Conservation (phyloP, 1,140 invertebrate genomes). For the Drosophila parvula region DNA sequence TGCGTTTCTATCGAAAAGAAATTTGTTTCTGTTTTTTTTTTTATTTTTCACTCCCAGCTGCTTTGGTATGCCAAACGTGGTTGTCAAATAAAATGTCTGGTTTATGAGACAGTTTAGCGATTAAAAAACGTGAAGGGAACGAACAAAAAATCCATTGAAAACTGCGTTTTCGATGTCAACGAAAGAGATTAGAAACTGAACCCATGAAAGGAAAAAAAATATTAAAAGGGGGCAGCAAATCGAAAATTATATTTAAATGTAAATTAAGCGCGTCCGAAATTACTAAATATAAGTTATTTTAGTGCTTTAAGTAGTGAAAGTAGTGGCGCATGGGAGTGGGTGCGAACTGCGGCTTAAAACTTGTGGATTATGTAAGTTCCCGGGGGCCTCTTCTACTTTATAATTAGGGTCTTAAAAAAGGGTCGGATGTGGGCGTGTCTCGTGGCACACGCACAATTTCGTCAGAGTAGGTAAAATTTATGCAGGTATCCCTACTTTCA, state of each 20-base stretch:
- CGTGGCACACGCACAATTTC: conserved; percentile 21
- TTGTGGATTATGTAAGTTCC: conserved; percentile 16
- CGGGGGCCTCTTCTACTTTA: conserved; percentile 11
- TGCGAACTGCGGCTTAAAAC: conserved; percentile 36
- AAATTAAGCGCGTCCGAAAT: conserved; percentile 68
- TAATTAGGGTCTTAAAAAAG: conserved; percentile 16
- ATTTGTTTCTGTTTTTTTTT: conserved; percentile 45
- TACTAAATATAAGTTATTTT: conserved; percentile 80
- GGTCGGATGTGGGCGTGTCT: conserved; percentile 44
- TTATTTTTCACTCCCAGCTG: conserved; percentile 10
- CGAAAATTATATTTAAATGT: conserved; percentile 75
- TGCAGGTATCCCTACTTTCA: conserved; percentile 52
- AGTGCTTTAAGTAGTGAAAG: conserved; percentile 80
- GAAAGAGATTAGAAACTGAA: conserved; percentile 72
- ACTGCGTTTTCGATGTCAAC: conserved; percentile 66
- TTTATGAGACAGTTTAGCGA: conserved; percentile 82
- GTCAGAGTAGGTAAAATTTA: conserved; percentile 22
- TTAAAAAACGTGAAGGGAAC: conserved; percentile 58
- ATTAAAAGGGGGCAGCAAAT: conserved; percentile 58
- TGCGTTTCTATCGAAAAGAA: conserved; percentile 72
- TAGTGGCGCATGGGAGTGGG: conserved; percentile 50
- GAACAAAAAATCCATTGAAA: conserved; percentile 59
- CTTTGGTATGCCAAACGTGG: conserved; percentile 70
- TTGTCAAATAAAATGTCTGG: conserved; percentile 80
- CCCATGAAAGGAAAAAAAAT: conserved; percentile 22